Evolutionary conservation across 2,797 vertebrate species (phyloP).

Genomic region (Lacerta viridis): DNA sequence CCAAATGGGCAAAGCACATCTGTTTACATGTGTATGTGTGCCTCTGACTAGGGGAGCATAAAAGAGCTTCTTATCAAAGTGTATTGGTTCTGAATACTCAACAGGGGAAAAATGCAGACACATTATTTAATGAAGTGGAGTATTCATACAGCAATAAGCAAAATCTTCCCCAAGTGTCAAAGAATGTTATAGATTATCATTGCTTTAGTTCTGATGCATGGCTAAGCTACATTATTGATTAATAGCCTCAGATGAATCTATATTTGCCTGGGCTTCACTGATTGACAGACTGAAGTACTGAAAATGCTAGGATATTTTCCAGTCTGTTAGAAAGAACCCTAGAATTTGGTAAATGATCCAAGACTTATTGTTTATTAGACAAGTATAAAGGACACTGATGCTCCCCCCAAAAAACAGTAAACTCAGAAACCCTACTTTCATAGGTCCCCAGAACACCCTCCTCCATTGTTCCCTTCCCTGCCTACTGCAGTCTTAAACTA

Average conservation of each 20-base stretch:
- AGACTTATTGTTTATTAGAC: too few species aligned
- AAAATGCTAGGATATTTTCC: not conserved
- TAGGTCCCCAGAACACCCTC: too few species aligned
- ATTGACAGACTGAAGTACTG: not conserved
- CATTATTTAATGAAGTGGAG: not conserved
- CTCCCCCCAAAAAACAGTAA: not conserved
- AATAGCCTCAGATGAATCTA: not conserved
- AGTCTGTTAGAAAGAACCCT: not conserved
- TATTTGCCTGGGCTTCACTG: not conserved
- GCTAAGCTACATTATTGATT: not conserved
- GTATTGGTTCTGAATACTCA: not conserved
- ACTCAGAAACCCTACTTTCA: not conserved
- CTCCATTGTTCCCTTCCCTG: too few species aligned
- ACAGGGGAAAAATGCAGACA: not conserved
- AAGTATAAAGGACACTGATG: too few species aligned
- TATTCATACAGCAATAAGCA: not conserved
- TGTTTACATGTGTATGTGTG: not conserved
- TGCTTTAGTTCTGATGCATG: not conserved
- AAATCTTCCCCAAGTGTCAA: not conserved
- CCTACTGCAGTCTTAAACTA: too few species aligned
- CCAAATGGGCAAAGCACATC: not conserved
- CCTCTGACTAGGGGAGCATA: not conserved
- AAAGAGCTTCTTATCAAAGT: not conserved
- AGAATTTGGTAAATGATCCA: too few species aligned
- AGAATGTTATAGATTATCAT: not conserved